These are phyloP conservation scores for Caradrina clavipalpis DNA, from an alignment of 2,888 invertebrate species.

Conservation along the genomic window DNA sequence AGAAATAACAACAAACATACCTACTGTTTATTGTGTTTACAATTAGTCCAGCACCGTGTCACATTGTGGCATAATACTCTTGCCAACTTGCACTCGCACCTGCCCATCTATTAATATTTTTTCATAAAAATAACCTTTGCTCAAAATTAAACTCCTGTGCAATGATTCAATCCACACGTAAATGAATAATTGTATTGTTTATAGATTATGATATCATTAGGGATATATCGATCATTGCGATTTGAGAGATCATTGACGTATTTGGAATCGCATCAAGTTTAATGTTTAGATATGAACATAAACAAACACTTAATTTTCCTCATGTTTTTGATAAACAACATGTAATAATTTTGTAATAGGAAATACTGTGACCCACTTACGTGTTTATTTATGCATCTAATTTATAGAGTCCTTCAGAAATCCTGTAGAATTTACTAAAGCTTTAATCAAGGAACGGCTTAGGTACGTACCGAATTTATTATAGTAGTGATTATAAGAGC, in stretches of 20 bases:
- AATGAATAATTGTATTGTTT: constrained; percentile 53
- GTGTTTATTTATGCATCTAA: constrained; percentile 1
- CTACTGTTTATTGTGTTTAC: constrained; percentile 72
- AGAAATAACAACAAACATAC: constrained; percentile 74
- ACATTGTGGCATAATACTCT: constrained; percentile 77
- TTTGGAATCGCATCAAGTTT: constrained; percentile 40
- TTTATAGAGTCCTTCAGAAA: neutral
- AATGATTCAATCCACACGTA: constrained; percentile 52
- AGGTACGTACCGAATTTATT: no score
- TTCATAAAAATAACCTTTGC: constrained; percentile 81
- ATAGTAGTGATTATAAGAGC: neutral
- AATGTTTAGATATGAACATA: constrained; percentile 17
- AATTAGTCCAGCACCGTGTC: constrained; percentile 85
- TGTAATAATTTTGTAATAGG: neutral
- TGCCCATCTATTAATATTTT: constrained; percentile 89
- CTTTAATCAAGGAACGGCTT: neutral
- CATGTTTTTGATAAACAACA: constrained; percentile 7
- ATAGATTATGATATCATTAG: constrained; percentile 51
- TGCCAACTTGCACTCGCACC: constrained; percentile 87
- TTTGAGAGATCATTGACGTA: constrained; percentile 27
- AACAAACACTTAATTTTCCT: constrained; percentile 16
- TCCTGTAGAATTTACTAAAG: no score
- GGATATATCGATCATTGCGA: constrained; percentile 39
- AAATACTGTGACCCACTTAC: neutral
- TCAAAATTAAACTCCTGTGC: constrained; percentile 61